Evolutionary conservation across 1,140 invertebrate genomes (phyloP).

Genomic region (Drosophila obscura): DNA sequence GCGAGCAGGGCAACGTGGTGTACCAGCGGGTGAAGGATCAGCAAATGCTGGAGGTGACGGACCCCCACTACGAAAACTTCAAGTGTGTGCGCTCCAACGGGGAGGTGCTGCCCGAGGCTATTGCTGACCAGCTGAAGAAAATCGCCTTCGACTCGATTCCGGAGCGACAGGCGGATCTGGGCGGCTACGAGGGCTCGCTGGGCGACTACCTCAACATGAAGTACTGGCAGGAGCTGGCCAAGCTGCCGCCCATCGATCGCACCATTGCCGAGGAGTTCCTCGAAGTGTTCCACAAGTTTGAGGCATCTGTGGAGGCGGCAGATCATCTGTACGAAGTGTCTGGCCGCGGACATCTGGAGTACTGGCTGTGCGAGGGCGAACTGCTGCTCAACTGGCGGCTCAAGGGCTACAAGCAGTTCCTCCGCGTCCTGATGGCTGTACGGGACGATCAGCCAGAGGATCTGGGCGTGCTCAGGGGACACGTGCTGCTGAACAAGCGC

Average conservation of each 20-base stretch:
- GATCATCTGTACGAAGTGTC: slow-evolving; percentile 87
- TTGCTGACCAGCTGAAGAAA: slow-evolving; percentile 58
- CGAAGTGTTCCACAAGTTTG: slow-evolving; percentile 84
- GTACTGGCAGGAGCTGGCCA: slow-evolving; percentile 69
- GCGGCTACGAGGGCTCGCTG: slow-evolving; percentile 74
- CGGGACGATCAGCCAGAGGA: slow-evolving; percentile 20
- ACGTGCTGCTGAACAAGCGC: slow-evolving; percentile 84
- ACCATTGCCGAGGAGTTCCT: slow-evolving; percentile 84
- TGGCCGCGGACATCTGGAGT: slow-evolving; percentile 85
- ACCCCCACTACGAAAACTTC: slow-evolving; percentile 60
- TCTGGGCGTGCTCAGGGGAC: slow-evolving; percentile 65
- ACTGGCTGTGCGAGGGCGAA: slow-evolving; percentile 87
- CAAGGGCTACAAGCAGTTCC: slow-evolving; percentile 86
- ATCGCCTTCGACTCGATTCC: slow-evolving; percentile 63
- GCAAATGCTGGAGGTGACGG: slow-evolving; percentile 84
- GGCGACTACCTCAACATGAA: slow-evolving; percentile 84
- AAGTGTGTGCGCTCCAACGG: slow-evolving; percentile 82
- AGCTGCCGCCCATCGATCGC: slow-evolving; percentile 46
- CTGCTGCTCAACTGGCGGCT: slow-evolving; percentile 86
- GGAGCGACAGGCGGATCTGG: slow-evolving; percentile 62
- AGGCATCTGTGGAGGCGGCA: slow-evolving; percentile 85
- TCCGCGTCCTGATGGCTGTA: slow-evolving; percentile 85
- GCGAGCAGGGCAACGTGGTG: slow-evolving; percentile 89
- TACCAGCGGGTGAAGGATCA: slow-evolving; percentile 87
- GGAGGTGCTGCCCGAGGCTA: slow-evolving; percentile 67